Conservation (phyloP, 2,113 vertebrate genomes). For the Pseudolaguvia tuberculata region DNA sequence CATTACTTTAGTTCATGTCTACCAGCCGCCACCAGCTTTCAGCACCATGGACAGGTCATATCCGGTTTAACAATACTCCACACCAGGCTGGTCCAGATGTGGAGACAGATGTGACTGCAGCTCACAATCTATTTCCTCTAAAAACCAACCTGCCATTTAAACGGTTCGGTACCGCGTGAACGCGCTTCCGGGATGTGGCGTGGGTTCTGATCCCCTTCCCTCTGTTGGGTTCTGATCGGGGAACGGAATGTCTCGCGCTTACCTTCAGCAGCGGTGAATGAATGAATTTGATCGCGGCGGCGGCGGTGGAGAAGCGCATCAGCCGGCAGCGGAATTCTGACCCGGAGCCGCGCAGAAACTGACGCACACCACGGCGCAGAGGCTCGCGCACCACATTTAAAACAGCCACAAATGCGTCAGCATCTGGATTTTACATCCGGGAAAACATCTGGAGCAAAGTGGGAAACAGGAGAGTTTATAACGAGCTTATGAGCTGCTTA, state of each 20-base stretch:
- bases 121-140: slow-evolving; percentile 32
- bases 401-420: not conserved
- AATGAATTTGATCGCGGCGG: slow-evolving; percentile 62
- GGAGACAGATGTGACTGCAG: not conserved
- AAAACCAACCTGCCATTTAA: no score
- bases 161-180: not conserved
- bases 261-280: slow-evolving; percentile 71
- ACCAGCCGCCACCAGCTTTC: not conserved
- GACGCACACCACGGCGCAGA: not conserved
- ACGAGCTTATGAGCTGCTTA: no score
- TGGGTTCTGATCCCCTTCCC: not conserved
- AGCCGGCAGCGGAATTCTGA: slow-evolving; percentile 21
- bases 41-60: slow-evolving; percentile 39
- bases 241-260: slow-evolving; percentile 47
- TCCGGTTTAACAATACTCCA: not conserved
- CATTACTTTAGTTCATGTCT: not conserved
- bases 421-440: not conserved
- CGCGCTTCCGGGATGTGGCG: not conserved
- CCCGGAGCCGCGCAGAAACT: not conserved
- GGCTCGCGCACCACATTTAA: not conserved
- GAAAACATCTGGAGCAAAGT: not conserved
- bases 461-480: no score
- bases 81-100: not conserved
- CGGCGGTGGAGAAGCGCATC: slow-evolving; percentile 51
- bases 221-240: no score